Conservation (phyloP, 2,888 invertebrate genomes). For the Drosophila atripex region DNA sequence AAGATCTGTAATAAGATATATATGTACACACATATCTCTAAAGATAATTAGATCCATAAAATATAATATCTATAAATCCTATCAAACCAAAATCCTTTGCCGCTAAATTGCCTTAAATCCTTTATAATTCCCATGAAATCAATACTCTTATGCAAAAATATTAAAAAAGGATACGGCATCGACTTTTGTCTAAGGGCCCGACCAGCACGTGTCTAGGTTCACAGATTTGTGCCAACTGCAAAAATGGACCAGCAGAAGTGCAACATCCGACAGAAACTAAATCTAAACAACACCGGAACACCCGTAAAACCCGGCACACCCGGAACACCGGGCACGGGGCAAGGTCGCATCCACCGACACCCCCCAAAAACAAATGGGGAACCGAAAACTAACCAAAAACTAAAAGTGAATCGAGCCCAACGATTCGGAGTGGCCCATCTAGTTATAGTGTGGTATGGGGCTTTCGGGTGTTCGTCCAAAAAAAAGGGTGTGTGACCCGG, state of each 20-base stretch:
- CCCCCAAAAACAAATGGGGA: slow-evolving; percentile 30
- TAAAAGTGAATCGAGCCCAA: slow-evolving; percentile 66
- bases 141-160: slow-evolving; percentile 21
- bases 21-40: too few relatives aligned
- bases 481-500: slow-evolving; percentile 1
- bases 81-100: too few relatives aligned
- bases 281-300: slow-evolving; percentile 45
- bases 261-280: slow-evolving; percentile 38
- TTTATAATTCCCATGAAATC: slow-evolving; percentile 15
- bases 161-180: slow-evolving; percentile 24
- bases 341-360: slow-evolving; percentile 37
- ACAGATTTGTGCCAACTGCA: slow-evolving; percentile 37
- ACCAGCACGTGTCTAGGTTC: slow-evolving; percentile 5
- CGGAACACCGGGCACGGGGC: slow-evolving; percentile 19
- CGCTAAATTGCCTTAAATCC: neutral
- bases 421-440: slow-evolving; percentile 25
- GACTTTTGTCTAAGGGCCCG: slow-evolving; percentile 33
- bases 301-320: slow-evolving; percentile 16
- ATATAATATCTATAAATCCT: too few relatives aligned
- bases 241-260: slow-evolving; percentile 39
- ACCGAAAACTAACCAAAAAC: slow-evolving; percentile 73
- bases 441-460: neutral
- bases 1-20: too few relatives aligned
- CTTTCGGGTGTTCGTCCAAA: neutral
- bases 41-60: too few relatives aligned